phyloP scores from a whole-genome alignment of 2,113 vertebrate species.

The Hystrix brachyura region DNA sequence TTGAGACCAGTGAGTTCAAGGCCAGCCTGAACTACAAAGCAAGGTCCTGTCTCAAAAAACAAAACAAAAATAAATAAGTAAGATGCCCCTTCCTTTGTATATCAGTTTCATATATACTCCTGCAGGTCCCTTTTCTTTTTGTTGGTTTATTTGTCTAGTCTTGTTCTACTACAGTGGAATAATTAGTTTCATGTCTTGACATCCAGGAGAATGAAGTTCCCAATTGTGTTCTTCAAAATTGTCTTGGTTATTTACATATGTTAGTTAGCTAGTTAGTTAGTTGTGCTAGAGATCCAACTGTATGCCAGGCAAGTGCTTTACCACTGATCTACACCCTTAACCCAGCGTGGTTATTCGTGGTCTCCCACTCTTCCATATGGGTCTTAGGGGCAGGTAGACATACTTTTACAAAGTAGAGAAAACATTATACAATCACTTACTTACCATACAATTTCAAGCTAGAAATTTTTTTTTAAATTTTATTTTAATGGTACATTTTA shows the following conservation, averaged over 20 bases:
- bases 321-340: not conserved
- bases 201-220: not conserved
- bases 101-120: not conserved
- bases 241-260: not conserved
- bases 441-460: constrained; percentile 32
- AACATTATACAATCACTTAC: not conserved
- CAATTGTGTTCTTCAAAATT: not conserved
- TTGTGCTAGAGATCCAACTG: not conserved
- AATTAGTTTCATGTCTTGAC: constrained; percentile 5
- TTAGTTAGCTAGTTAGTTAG: not conserved
- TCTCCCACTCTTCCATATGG: not conserved
- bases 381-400: not conserved
- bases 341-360: not conserved
- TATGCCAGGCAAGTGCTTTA: not conserved
- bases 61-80: not conserved
- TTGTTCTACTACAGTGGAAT: not conserved
- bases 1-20: not conserved
- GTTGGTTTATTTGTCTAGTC: not conserved
- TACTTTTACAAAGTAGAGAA: not conserved
- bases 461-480: not conserved
- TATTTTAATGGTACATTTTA: too few species aligned
- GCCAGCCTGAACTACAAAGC: not conserved
- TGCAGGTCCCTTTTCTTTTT: not conserved
- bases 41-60: not conserved
- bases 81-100: not conserved